phyloP scores from a whole-genome alignment of 2,888 invertebrate species.

The Sycophila texana region DNA sequence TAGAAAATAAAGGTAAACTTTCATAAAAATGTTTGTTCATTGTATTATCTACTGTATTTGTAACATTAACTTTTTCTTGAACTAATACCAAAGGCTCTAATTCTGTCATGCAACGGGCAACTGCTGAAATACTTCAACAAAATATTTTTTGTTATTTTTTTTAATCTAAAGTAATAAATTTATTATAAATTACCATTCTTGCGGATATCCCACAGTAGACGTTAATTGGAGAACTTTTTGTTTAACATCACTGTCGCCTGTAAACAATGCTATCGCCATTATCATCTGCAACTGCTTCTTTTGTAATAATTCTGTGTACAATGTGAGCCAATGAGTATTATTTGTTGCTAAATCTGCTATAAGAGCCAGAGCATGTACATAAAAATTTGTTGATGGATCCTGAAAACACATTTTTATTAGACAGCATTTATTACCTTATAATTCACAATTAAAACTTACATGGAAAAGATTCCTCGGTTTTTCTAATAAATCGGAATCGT shows the following conservation, averaged over 20 bases:
- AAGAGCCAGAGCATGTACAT: constrained; percentile 76
- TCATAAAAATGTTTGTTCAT: constrained; percentile 71
- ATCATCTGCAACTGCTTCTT: constrained; percentile 76
- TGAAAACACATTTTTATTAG: constrained; percentile 57
- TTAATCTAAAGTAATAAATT: constrained; percentile 11
- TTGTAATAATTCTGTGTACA: constrained; percentile 74
- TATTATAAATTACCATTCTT: constrained; percentile 68
- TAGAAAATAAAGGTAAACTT: constrained; percentile 71
- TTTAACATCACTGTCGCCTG: constrained; percentile 74
- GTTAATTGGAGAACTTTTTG: constrained; percentile 74
- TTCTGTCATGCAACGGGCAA: constrained; percentile 70
- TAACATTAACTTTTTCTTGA: constrained; percentile 60
- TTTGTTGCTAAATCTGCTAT: constrained; percentile 76
- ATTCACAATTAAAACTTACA: constrained; percentile 56
- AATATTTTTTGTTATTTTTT: constrained; percentile 20
- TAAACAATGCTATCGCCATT: constrained; percentile 77
- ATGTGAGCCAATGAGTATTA: constrained; percentile 75
- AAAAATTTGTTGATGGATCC: constrained; percentile 75
- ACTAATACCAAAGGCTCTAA: constrained; percentile 70
- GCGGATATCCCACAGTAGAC: constrained; percentile 72
- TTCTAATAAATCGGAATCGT: constrained; percentile 57
- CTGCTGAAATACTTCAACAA: constrained; percentile 63
- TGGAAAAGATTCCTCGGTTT: constrained; percentile 67
- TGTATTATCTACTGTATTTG: constrained; percentile 44
- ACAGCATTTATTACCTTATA: constrained; percentile 1